Base-by-base conservation (phyloP, 92 coral and sea anemone genomes). In the Umimayanthus chanpuru region DNA sequence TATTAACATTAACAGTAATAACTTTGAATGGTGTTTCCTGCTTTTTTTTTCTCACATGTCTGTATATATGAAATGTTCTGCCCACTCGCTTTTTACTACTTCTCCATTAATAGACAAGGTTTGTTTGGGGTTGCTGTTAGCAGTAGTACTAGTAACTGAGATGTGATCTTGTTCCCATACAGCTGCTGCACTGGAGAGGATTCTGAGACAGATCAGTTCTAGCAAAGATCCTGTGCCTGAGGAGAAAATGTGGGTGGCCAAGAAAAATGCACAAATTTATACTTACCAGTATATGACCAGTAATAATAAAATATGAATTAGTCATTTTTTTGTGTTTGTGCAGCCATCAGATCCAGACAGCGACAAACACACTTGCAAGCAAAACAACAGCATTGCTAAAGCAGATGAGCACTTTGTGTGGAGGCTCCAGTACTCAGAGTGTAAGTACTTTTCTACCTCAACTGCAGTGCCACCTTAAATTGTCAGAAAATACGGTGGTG, bases 261-360 rank as follows among this genome's bases (percentile, higher is more conserved):
- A 12, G 10, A 53, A 53, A 53, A 53, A 32, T 32, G 36, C 58
- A 1, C 18, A 53, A 11, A 7, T 9, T 53, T 53, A 11, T 53
- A 12, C 4, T 53, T 53, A 15, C 58, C 1, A 4, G 14, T 11
- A 53, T 44, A 44, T 44, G 16, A 61, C 23, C 2, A 1, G 68
- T 61, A 61, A 12, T 12, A 9, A 20, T 21, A 16, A 20, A 9
- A 3, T 61, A 61, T 61, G 25, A 61, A 23, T 49, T 38, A 11
- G 21, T 77, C 25, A 21, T n/a, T 26, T 25, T 66, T 68, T 12
- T 23, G 8, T 41, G 9, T 26, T 40, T n/a, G 61, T 70, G 39
- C 83, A 97, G 99, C 67, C 98, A 97, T 74, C 94, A 94, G 43
- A 94, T 95, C 73, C 98, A 97, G 80, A 92, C 82, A 85, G 98